phyloP scores from a whole-genome alignment of 2,113 vertebrate genomes.

The Microcebus jonahi region DNA sequence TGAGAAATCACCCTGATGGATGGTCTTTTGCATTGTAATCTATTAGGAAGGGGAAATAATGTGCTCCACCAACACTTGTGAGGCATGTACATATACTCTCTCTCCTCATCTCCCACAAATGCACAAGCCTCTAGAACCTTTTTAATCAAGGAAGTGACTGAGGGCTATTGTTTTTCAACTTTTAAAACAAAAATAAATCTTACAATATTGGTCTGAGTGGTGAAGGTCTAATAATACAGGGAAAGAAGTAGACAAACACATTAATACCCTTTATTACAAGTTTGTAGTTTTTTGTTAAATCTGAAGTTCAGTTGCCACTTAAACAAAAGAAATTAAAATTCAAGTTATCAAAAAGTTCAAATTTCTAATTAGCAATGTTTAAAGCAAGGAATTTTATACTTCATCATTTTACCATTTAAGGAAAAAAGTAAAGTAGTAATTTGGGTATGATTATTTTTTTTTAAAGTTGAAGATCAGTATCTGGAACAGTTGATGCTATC shows the following conservation, averaged over 20 bases:
- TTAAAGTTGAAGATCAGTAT: not conserved
- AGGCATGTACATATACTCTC: not conserved
- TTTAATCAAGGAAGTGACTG: not conserved
- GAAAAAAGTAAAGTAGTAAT: not conserved
- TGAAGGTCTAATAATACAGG: not conserved
- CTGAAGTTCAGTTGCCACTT: not conserved
- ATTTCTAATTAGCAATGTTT: not conserved
- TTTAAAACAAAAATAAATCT: slow-evolving; percentile 15
- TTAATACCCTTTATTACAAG: not conserved
- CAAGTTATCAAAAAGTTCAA: not conserved
- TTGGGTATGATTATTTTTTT: not conserved
- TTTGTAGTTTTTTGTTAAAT: not conserved
- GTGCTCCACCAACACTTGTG: no score
- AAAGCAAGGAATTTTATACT: not conserved
- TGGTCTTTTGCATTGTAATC: not conserved
- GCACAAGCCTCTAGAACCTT: not conserved
- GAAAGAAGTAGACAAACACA: not conserved
- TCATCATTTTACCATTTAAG: not conserved
- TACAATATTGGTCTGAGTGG: not conserved
- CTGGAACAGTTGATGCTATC: not conserved
- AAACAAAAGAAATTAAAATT: slow-evolving; percentile 12
- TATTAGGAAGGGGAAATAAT: not conserved
- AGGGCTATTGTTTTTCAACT: not conserved
- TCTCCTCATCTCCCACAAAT: not conserved
- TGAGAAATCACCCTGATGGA: not conserved